These are phyloP conservation scores for Phaonia tiefii DNA, from an alignment of 2,888 invertebrate species.

Conservation along the genomic window DNA sequence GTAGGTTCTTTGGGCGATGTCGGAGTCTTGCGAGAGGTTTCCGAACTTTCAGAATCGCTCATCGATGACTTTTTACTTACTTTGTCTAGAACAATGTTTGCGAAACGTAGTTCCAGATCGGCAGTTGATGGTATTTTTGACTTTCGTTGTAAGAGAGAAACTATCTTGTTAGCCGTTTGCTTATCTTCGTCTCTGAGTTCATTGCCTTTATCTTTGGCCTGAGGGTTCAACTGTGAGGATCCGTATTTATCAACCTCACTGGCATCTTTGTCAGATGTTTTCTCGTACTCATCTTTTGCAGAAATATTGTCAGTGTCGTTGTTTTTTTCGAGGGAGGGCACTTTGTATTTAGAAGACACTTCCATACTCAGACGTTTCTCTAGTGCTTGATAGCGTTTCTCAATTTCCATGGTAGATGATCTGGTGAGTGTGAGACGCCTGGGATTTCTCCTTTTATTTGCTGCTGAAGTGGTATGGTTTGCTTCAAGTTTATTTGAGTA, in stretches of 20 bases:
- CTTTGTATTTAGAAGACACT: slow-evolving; percentile 36
- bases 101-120: slow-evolving; percentile 68
- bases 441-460: slow-evolving; percentile 73
- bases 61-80: slow-evolving; percentile 46
- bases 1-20: slow-evolving; percentile 28
- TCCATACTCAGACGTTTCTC: slow-evolving; percentile 73
- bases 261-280: not conserved
- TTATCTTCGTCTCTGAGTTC: not conserved
- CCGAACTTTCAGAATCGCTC: slow-evolving; percentile 61
- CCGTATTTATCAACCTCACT: not conserved
- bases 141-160: slow-evolving; percentile 54
- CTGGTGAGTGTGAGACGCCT: slow-evolving; percentile 74
- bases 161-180: not conserved
- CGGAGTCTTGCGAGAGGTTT: slow-evolving; percentile 60
- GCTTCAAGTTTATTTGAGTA: slow-evolving; percentile 16
- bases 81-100: slow-evolving; percentile 63
- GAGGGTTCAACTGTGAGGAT: not conserved
- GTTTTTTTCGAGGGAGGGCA: not conserved
- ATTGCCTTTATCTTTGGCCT: not conserved
- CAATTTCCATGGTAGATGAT: slow-evolving; percentile 75
- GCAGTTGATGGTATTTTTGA: slow-evolving; percentile 72
- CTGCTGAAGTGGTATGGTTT: not conserved
- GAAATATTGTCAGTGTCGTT: not conserved
- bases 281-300: not conserved
- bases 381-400: slow-evolving; percentile 72